Evolutionary conservation across 23 tunicate genomes (phyloP).

Genomic region (Diplosoma virens): DNA sequence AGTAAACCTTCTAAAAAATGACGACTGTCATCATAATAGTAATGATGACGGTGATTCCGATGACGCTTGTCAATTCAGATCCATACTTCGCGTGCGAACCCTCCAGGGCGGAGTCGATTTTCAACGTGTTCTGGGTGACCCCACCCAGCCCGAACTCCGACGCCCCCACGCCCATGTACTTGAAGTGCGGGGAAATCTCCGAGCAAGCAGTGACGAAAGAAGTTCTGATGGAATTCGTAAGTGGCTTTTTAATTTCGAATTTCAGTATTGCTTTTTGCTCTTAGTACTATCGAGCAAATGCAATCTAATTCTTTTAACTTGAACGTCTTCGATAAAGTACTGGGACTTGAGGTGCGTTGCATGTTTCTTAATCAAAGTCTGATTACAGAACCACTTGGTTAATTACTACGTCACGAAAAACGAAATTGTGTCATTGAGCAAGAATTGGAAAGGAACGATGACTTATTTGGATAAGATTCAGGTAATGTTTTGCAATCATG

Average conservation of each 20-base stretch:
- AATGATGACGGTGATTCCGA: neutral
- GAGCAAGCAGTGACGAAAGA: conserved; percentile 47
- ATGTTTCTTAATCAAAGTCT: no score
- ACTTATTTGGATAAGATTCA: conserved; percentile 69
- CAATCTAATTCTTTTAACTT: no score
- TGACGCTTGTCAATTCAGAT: conserved; percentile 15
- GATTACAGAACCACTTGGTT: conserved; percentile 26
- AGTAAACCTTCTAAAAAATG: no score
- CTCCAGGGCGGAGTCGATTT: conserved; percentile 35
- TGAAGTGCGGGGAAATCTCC: conserved; percentile 28
- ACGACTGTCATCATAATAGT: neutral
- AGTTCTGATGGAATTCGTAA: conserved; percentile 42
- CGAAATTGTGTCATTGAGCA: conserved; percentile 40
- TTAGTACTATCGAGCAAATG: no score
- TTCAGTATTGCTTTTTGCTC: no score
- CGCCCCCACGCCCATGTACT: conserved; percentile 56
- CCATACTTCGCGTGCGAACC: conserved; percentile 50
- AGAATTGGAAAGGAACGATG: conserved; percentile 64
- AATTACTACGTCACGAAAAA: conserved; percentile 47
- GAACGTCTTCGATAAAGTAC: no score
- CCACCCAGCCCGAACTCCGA: conserved; percentile 13
- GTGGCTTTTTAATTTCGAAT: no score
- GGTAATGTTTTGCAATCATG: no score
- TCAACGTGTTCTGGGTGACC: conserved; percentile 66
- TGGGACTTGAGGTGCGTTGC: no score